phyloP scores from a whole-genome alignment of 2,797 vertebrate species.

The Galaxias olidus region DNA sequence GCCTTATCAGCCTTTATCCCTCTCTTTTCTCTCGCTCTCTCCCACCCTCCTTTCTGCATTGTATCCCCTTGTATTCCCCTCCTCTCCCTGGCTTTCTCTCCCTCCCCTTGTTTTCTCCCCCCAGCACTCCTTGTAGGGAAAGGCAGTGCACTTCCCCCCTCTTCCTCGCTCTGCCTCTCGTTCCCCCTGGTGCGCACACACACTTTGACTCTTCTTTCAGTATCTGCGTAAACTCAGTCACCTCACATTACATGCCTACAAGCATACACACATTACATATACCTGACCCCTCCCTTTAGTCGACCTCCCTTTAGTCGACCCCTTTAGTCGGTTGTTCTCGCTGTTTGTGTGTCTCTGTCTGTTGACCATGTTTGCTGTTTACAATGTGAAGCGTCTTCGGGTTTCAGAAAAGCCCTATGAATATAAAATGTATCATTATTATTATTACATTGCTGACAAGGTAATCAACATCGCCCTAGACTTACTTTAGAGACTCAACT shows the following conservation, averaged over 20 bases:
- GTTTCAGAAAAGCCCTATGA: too few species aligned
- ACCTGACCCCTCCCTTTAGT: too few species aligned
- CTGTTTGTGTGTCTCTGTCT: too few species aligned
- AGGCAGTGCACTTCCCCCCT: conserved; percentile 54
- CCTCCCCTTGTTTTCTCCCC: conserved; percentile 54
- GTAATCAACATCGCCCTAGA: conserved; percentile 62
- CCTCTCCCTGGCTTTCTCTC: conserved; percentile 23
- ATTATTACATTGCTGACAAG: conserved; percentile 62
- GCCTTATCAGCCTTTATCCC: conserved; percentile 25
- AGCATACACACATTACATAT: not conserved
- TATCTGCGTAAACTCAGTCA: conserved; percentile 54
- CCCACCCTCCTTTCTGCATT: not conserved
- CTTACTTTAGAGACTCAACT: conserved; percentile 31
- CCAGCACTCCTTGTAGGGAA: conserved; percentile 75
- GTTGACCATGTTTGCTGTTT: too few species aligned
- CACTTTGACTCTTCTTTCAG: conserved; percentile 13
- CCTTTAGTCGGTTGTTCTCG: too few species aligned
- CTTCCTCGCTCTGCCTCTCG: conserved; percentile 19
- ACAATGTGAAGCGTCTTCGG: too few species aligned
- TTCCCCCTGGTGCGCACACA: conserved; percentile 8
- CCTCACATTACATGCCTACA: conserved; percentile 35
- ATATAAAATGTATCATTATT: too few species aligned
- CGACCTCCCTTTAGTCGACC: too few species aligned
- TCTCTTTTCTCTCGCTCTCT: conserved; percentile 47
- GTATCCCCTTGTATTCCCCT: conserved; percentile 24